Conservation (phyloP, 2,888 invertebrate species). For the Bimastos eiseni region DNA sequence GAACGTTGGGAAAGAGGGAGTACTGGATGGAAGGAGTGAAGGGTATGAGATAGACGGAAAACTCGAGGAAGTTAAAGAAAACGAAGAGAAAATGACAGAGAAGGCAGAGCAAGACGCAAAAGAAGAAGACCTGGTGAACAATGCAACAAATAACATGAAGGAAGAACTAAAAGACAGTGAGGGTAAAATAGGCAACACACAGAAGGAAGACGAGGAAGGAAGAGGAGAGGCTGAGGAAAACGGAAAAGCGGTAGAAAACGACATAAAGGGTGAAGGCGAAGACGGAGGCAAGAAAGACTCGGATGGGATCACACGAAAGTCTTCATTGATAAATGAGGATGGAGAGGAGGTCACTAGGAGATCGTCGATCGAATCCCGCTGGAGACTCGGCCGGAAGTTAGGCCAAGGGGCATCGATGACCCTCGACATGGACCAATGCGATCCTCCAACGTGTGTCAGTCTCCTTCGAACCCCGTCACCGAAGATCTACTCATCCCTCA, state of each 20-base stretch:
- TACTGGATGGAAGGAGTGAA: no score
- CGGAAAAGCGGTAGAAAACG: neutral
- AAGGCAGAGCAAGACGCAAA: no score
- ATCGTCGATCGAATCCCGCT: conserved; percentile 2
- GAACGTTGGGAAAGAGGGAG: no score
- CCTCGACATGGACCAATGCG: conserved; percentile 51
- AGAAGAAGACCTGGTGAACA: no score
- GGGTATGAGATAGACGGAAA: no score
- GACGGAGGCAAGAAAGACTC: neutral
- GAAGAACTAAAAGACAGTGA: neutral
- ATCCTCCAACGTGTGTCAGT: conserved; percentile 51
- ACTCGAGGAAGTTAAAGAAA: no score
- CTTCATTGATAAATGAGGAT: neutral
- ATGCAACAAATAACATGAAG: no score
- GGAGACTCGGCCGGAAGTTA: conserved; percentile 20
- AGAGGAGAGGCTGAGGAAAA: neutral
- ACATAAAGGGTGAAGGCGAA: neutral
- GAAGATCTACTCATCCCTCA: conserved; percentile 51
- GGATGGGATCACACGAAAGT: neutral
- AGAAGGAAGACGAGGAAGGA: neutral
- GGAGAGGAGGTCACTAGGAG: neutral
- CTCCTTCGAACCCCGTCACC: conserved; percentile 49
- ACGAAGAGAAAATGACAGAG: no score
- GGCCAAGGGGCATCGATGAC: neutral
- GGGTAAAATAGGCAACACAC: neutral